Conservation (phyloP, 2,888 invertebrate genomes). For the Melieria omissa region DNA sequence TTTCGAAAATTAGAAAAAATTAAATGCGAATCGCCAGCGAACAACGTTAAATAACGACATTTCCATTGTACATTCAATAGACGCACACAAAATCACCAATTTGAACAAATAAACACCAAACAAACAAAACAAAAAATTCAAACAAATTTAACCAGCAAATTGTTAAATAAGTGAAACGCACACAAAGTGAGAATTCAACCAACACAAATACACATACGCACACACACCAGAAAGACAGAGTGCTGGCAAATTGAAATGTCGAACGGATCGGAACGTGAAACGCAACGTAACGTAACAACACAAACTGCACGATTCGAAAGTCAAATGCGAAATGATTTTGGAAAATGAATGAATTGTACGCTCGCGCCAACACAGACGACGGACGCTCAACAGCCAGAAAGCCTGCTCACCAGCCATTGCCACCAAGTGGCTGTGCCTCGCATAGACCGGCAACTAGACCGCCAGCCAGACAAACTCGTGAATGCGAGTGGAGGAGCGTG, state of each 20-base stretch:
- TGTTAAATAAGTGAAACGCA: not conserved
- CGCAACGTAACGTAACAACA: conserved; percentile 18
- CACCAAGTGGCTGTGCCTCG: conserved; percentile 16
- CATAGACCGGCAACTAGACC: too few relatives aligned
- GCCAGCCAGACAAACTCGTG: too few relatives aligned
- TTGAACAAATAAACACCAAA: too few relatives aligned
- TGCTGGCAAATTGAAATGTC: conserved; percentile 10
- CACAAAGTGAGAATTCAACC: too few relatives aligned
- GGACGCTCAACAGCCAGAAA: conserved; percentile 31
- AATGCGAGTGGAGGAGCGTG: not conserved
- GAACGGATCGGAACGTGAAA: conserved; percentile 1
- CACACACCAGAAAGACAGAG: conserved; percentile 4
- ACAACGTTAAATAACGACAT: too few relatives aligned
- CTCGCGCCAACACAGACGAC: conserved; percentile 52
- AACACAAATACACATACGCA: conserved; percentile 7
- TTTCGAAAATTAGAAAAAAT: too few relatives aligned
- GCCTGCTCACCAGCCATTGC: conserved; percentile 22
- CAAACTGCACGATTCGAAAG: conserved; percentile 54
- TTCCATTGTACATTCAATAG: too few relatives aligned
- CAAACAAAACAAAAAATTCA: conserved; percentile 9
- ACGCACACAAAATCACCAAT: too few relatives aligned
- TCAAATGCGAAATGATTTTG: conserved; percentile 56
- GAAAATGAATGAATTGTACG: conserved; percentile 41
- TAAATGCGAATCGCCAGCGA: too few relatives aligned
- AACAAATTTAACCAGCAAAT: conserved; percentile 7